phyloP scores from a whole-genome alignment of 92 coral and sea anemone species.

The Palythoa grandis region DNA sequence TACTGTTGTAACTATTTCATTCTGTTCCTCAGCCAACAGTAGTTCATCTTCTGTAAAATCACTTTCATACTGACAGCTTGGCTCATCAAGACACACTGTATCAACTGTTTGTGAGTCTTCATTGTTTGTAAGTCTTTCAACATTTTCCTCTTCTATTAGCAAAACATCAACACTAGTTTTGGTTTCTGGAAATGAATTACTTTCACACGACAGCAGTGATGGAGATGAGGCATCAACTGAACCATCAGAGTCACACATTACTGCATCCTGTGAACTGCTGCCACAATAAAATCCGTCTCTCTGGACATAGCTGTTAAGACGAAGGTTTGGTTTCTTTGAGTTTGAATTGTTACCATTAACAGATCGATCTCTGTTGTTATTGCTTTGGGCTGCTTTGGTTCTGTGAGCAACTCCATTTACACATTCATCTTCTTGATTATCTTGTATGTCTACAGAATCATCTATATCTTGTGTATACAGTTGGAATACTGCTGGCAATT shows the following conservation, averaged over 20 bases:
- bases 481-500: constrained; percentile 33
- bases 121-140: neutral
- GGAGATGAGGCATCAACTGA: constrained; percentile 11
- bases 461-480: constrained; percentile 30
- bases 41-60: constrained; percentile 30
- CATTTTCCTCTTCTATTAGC: neutral
- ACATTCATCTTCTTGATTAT: neutral
- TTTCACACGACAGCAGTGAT: constrained; percentile 9
- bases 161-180: neutral
- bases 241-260: neutral
- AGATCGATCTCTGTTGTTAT: neutral
- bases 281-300: constrained; percentile 9
- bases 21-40: neutral
- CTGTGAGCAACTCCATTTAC: neutral
- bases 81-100: neutral
- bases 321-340: constrained; percentile 5
- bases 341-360: neutral
- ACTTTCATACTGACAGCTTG: constrained; percentile 20
- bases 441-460: neutral
- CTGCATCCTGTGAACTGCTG: neutral
- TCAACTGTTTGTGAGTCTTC: constrained; percentile 3
- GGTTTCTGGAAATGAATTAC: neutral
- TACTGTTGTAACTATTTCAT: neutral
- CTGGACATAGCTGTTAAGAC: neutral
- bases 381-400: neutral